Base-by-base conservation (phyloP, 2,797 vertebrate species). In the Pipistrellus pipistrellus region DNA sequence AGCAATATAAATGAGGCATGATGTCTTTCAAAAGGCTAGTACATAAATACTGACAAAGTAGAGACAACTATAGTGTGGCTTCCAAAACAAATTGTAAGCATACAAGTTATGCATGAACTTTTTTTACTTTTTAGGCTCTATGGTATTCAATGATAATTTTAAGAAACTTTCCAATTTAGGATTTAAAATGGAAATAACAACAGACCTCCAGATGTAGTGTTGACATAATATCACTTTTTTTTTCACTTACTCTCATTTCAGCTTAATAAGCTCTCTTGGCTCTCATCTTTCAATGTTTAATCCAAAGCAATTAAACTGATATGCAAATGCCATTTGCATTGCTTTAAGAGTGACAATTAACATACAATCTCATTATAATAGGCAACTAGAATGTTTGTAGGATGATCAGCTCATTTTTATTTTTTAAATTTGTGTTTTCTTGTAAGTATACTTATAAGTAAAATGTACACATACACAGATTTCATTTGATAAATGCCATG, bases 231-330 rank as follows among this genome's bases (percentile, higher is more conserved):
- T 97, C 93, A 97, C 98, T 97, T 94, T 97, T 94, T 94, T 98
- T 97, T 98, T 98, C 96, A 95, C 94, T 98, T 98, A 96, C 96
- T 98, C 98, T 98, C 97, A 97, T 98, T 98, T 98, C 95, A 98
- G 96, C 97, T 98, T 98, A 98, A 98, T 98, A 98, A 98, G 96
- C 96, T 98, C 97, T 98, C 97, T 97, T 97, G 97, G 96, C 97
- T 98, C 97, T 96, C 96, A 98, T 97, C 97, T 97, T 98, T 98
- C 98, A 97, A 98, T 98, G 97, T 98, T 98, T 96, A 97, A 96
- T 98, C 93, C 94, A 97, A 93, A 98, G 97, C 97, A 98, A 98
- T 98, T 98, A 98, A 98, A 97, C 59, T 97, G 96, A 98, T 98
- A 98, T 98, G 97, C 96, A 98, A 98, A 98, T 98, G 94, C 48